phyloP scores from a whole-genome alignment of 1,140 invertebrate genomes.

The Pseudobourletiella spinata region DNA sequence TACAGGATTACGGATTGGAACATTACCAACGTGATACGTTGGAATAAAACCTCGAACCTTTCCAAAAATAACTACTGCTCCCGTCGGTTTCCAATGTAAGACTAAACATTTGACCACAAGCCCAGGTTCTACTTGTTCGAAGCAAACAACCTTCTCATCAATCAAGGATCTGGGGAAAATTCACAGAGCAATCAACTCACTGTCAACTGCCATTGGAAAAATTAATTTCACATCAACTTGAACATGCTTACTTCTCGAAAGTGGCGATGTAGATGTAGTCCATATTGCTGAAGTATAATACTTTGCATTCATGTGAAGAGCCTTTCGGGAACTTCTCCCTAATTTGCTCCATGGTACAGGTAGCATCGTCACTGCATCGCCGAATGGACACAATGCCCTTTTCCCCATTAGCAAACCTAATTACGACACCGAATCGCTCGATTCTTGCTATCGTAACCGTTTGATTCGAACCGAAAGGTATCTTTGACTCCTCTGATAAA shows the following conservation, averaged over 20 bases:
- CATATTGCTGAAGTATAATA: constrained; percentile 49
- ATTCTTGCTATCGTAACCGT: constrained; percentile 44
- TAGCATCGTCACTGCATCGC: constrained; percentile 42
- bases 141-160: constrained; percentile 44
- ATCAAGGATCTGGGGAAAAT: constrained; percentile 40
- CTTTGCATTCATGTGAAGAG: constrained; percentile 48
- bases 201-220: neutral
- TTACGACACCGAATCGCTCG: constrained; percentile 46
- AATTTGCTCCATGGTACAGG: constrained; percentile 39
- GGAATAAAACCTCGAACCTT: constrained; percentile 51
- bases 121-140: constrained; percentile 47
- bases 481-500: constrained; percentile 37
- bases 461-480: constrained; percentile 46
- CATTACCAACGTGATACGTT: constrained; percentile 44
- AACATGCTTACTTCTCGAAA: constrained; percentile 43
- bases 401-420: constrained; percentile 46
- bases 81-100: constrained; percentile 34
- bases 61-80: constrained; percentile 47
- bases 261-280: constrained; percentile 51
- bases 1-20: constrained; percentile 41
- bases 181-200: neutral
- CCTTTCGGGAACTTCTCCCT: constrained; percentile 44
- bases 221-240: neutral
- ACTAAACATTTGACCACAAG: constrained; percentile 46
- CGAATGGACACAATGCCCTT: constrained; percentile 50